Conservation (phyloP, 2,113 vertebrate genomes). For the Saguinus imperator region DNA sequence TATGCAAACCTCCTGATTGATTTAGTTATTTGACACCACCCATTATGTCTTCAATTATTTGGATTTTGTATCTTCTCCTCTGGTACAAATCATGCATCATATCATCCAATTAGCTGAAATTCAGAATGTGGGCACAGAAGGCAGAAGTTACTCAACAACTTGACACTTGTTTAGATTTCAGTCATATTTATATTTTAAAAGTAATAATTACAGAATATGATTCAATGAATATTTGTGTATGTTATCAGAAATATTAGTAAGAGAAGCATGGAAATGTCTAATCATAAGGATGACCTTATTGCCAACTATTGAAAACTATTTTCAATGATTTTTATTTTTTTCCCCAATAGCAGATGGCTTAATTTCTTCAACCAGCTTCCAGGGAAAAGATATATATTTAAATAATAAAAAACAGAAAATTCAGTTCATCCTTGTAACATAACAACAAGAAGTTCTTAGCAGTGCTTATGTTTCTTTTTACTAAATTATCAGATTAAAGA, state of each 20-base stretch:
- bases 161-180: slow-evolving; percentile 55
- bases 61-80: slow-evolving; percentile 13
- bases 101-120: slow-evolving; percentile 13
- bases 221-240: slow-evolving; percentile 47
- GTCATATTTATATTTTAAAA: slow-evolving; percentile 67
- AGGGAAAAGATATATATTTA: slow-evolving; percentile 59
- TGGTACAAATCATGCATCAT: neutral
- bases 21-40: slow-evolving; percentile 23
- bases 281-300: slow-evolving; percentile 68
- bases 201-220: slow-evolving; percentile 66
- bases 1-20: neutral
- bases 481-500: slow-evolving; percentile 8
- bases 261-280: slow-evolving; percentile 62
- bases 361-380: slow-evolving; percentile 72
- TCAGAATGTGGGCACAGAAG: slow-evolving; percentile 13
- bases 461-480: neutral
- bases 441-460: neutral
- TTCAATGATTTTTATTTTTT: slow-evolving; percentile 57
- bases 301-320: slow-evolving; percentile 68
- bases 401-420: slow-evolving; percentile 44
- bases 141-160: slow-evolving; percentile 34
- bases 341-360: slow-evolving; percentile 73
- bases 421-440: neutral
- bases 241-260: slow-evolving; percentile 56
- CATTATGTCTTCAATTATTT: neutral